A percentile compares a stretch with the other conserved stretches of the same genome.
phyloP scores from a whole-genome alignment of 1,140 invertebrate species.

The Campoletis sonorensis region DNA sequence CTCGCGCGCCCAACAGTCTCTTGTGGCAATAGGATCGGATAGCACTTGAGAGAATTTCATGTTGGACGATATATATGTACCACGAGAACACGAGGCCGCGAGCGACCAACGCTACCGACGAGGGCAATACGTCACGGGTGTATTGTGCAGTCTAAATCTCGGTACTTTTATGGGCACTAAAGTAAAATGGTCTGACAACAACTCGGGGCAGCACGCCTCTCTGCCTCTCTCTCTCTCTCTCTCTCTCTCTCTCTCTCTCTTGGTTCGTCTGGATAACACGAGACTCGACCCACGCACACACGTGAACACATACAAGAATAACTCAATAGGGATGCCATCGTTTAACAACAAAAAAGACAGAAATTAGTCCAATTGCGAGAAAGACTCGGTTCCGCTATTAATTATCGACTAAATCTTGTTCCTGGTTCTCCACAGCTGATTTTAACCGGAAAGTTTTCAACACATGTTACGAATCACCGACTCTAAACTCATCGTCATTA shows the following conservation, averaged over 20 bases:
- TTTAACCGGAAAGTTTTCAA: not conserved
- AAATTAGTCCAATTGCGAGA: not conserved
- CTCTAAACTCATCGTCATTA: too few relatives aligned
- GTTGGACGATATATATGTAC: constrained; percentile 14
- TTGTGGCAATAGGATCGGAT: constrained; percentile 5
- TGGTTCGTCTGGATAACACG: constrained; percentile 47
- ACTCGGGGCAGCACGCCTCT: constrained; percentile 53
- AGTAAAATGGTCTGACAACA: constrained; percentile 75
- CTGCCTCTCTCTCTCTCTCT: constrained; percentile 8
- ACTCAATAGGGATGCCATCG: constrained; percentile 9
- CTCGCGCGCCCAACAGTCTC: not conserved
- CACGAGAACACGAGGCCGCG: constrained; percentile 39
- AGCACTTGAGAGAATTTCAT: not conserved
- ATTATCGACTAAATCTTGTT: constrained; percentile 25
- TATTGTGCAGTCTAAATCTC: constrained; percentile 75
- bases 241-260: constrained; percentile 10
- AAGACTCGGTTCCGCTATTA: constrained; percentile 39
- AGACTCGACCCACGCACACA: constrained; percentile 45
- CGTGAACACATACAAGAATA: not conserved
- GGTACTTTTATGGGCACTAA: constrained; percentile 76
- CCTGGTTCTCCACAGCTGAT: not conserved
- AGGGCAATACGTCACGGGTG: constrained; percentile 70
- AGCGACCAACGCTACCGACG: constrained; percentile 40
- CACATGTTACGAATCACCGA: constrained; percentile 7
- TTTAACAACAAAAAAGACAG: not conserved